A percentile compares a stretch with the other conserved stretches of the same genome.
These are phyloP conservation scores for Sardina pilchardus DNA, from an alignment of 2,113 vertebrate species.

Conservation along the genomic window DNA sequence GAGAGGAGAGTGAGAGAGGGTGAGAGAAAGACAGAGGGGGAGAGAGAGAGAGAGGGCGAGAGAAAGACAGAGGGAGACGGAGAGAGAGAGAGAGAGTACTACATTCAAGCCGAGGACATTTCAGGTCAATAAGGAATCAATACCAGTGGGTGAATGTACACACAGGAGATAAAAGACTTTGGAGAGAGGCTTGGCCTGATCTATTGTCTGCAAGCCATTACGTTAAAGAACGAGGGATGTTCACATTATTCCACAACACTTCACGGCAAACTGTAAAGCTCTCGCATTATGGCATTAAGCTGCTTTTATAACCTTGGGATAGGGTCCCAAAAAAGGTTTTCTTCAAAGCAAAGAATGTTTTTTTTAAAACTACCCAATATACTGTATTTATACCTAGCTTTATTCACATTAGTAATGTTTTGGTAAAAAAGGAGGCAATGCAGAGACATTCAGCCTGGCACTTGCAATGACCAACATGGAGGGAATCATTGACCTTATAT, in stretches of 20 bases:
- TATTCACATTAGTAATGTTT: not conserved
- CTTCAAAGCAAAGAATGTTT: not conserved
- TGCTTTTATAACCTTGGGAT: constrained; percentile 34
- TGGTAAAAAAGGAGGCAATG: not conserved
- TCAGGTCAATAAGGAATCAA: constrained; percentile 98
- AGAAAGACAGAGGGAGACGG: constrained; percentile 78
- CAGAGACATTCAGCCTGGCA: not conserved
- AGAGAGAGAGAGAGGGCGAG: constrained; percentile 68
- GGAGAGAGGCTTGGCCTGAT: constrained; percentile 78
- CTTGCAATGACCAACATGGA: not conserved
- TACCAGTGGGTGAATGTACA: constrained; percentile 90
- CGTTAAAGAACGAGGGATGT: constrained; percentile 71
- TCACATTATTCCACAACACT: constrained; percentile 62
- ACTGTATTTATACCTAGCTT: too few relatives aligned
- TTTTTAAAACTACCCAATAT: not conserved
- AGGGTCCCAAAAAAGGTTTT: not conserved
- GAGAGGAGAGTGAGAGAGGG: constrained; percentile 52
- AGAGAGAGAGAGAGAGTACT: constrained; percentile 70
- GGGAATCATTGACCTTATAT: not conserved
- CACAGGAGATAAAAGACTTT: constrained; percentile 84
- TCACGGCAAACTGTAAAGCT: constrained; percentile 51
- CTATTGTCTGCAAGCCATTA: constrained; percentile 78
- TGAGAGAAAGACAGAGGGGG: constrained; percentile 78
- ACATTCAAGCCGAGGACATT: constrained; percentile 84
- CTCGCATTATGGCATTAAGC: constrained; percentile 46